Conservation (phyloP, 2,888 invertebrate species). For the Pseudococcus viburni region DNA sequence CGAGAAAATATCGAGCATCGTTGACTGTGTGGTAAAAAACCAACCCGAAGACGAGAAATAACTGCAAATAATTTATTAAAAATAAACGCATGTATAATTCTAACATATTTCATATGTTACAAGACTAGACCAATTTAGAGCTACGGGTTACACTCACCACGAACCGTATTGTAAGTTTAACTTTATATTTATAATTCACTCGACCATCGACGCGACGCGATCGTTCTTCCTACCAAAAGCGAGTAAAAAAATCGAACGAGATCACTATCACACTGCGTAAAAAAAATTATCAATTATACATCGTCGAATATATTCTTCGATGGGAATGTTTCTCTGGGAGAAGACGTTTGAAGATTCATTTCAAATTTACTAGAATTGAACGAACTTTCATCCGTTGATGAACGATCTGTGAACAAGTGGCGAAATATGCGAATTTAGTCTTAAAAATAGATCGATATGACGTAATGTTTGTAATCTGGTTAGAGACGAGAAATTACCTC, state of each 20-base stretch:
- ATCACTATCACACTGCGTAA: constrained; percentile 28
- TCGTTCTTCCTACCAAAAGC: not conserved
- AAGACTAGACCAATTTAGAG: constrained; percentile 32
- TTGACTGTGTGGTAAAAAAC: not conserved
- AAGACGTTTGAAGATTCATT: constrained; percentile 45
- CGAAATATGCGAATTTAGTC: not conserved
- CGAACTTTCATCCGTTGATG: constrained; percentile 33
- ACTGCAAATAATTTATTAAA: constrained; percentile 39
- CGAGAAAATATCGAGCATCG: not conserved
- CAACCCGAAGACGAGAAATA: not conserved
- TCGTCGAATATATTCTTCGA: constrained; percentile 60
- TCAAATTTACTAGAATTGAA: constrained; percentile 43
- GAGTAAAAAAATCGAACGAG: constrained; percentile 42
- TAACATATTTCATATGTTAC: constrained; percentile 47
- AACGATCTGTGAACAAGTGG: not conserved
- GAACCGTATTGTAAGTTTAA: not conserved
- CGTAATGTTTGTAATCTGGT: not conserved
- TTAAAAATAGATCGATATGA: constrained; percentile 27
- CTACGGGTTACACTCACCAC: not conserved
- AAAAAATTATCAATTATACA: constrained; percentile 18
- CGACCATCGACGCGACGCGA: not conserved
- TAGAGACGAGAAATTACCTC: not conserved
- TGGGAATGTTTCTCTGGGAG: constrained; percentile 44
- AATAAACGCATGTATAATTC: not conserved
- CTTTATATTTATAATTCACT: not conserved